Base-by-base conservation (phyloP, 2,888 invertebrate species). In the Philonicus albiceps region DNA sequence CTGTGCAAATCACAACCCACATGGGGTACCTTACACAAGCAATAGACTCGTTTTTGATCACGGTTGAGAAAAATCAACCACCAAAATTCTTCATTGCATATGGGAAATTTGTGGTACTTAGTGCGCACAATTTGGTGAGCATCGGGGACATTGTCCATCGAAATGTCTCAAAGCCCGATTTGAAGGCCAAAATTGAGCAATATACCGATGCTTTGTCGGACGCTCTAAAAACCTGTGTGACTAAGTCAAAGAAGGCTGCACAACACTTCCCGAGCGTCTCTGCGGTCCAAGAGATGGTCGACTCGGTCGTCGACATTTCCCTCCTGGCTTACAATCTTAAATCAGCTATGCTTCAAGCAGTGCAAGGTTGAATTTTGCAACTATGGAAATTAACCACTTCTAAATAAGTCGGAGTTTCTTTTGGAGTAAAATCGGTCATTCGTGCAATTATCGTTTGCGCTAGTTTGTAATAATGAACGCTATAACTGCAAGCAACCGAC, bases 61-160 rank as follows among this genome's bases (percentile, higher is more conserved):
- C 97, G 5, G 96, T 99, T 64, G 97, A 98, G 90, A 96, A 96
- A 92, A 98, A 98, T 90, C 97, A 98, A 91, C 98, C 98, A 55
- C 98, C 99, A 0, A 97, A 97, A 92, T 96, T 96, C 88, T 98
- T 98, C 92, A 95, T 98, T 84, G 97, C 97, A 16, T 97, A 98
- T 91, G 97, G 97, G 85, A 98, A 98, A 92, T 98, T 98, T 92
- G 98, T 99, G 11, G 97, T 98, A 49, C 94, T 99, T 80, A 97
- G 97, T 91, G 98, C 98, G 34, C 98, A 98, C 91, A 96, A 98
- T 91, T 94, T 99, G 90, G 97, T 99, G 27, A 96, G 97, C 91
- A 98, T 98, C 88, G 98, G 98, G 83, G 98, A 99, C 93, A 97
- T 97, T 80, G 96, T 98, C 37, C 96, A 98, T 91, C 95, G 97